phyloP scores from a whole-genome alignment of 2,888 invertebrate genomes.

The Plusia festucae region DNA sequence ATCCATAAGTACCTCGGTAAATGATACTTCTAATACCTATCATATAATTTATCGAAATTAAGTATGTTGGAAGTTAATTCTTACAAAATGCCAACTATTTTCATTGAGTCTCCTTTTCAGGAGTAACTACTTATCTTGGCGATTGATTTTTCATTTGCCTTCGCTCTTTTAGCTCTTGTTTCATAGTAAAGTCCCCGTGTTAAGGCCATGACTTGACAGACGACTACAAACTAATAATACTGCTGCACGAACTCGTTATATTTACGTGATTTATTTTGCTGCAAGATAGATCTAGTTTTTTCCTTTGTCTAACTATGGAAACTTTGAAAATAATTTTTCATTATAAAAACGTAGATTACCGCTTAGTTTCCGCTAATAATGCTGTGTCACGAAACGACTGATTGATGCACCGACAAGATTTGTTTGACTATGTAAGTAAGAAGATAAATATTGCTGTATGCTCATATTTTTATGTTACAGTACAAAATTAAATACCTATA shows the following conservation, averaged over 20 bases:
- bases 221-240: conserved; percentile 16
- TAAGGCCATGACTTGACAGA: background rate
- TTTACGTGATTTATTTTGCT: conserved; percentile 39
- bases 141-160: background rate
- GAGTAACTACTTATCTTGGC: background rate
- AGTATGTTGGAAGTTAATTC: background rate
- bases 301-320: conserved; percentile 29
- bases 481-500: too few relatives aligned
- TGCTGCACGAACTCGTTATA: conserved; percentile 28
- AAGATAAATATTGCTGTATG: background rate
- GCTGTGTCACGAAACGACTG: conserved; percentile 68
- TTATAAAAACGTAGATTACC: conserved; percentile 46
- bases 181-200: background rate
- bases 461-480: too few relatives aligned
- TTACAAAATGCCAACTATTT: background rate
- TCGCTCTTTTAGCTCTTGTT: background rate
- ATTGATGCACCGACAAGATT: conserved; percentile 54
- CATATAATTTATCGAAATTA: too few relatives aligned
- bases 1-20: background rate
- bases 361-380: conserved; percentile 67
- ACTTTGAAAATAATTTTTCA: conserved; percentile 46
- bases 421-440: conserved; percentile 28
- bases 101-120: too few relatives aligned
- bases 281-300: conserved; percentile 31
- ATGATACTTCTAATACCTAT: background rate